A percentile compares a stretch with the other conserved stretches of the same genome.
Conservation (phyloP, 30 jellyfish, hydroid and myxozoan species). For the Aurelia aurita region DNA sequence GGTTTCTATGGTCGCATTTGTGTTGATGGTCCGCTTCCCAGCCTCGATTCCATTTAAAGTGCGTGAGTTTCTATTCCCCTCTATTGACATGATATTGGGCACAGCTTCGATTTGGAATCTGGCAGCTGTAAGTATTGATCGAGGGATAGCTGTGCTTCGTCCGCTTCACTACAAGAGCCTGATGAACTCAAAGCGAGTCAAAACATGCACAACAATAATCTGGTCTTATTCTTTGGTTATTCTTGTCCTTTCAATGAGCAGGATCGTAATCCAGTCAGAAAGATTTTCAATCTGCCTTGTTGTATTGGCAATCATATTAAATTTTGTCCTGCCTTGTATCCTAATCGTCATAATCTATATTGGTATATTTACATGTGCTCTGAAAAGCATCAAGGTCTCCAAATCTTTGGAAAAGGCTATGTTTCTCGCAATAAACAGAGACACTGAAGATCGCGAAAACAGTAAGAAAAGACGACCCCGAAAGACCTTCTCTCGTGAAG, state of each 20-base stretch:
- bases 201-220: constrained; percentile 9
- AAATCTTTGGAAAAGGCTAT: constrained; percentile 71
- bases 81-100: constrained; percentile 81
- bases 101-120: constrained; percentile 82
- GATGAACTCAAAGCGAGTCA: constrained; percentile 46
- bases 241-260: constrained; percentile 57
- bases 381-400: constrained; percentile 58
- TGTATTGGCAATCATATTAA: constrained; percentile 61
- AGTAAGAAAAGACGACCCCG: constrained; percentile 25
- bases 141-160: constrained; percentile 86
- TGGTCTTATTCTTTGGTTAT: constrained; percentile 70
- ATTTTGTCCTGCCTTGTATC: constrained; percentile 70
- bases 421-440: constrained; percentile 19
- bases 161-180: constrained; percentile 75
- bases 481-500: constrained; percentile 41
- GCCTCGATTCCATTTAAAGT: constrained; percentile 38
- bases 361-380: constrained; percentile 56
- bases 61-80: constrained; percentile 69
- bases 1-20: constrained; percentile 66
- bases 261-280: constrained; percentile 36
- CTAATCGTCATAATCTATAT: constrained; percentile 53
- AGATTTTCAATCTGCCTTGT: constrained; percentile 39
- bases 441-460: background rate
- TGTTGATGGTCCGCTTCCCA: constrained; percentile 57
- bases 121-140: constrained; percentile 89